Percentiles rank a stretch among this genome's conserved stretches.
phyloP scores from a whole-genome alignment of 2,888 invertebrate species.

The Podotricha telesiphe region DNA sequence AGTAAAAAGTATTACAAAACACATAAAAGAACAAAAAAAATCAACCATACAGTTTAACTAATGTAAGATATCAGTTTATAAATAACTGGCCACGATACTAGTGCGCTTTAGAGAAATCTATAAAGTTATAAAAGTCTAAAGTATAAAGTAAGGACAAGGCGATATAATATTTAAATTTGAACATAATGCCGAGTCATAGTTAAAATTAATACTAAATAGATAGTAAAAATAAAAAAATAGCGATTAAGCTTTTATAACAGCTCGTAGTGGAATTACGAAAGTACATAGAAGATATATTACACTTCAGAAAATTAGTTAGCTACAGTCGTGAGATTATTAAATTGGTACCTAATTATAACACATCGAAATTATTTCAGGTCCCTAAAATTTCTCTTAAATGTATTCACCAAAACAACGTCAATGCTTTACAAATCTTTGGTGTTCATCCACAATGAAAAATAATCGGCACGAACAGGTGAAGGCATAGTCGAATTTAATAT shows the following conservation, averaged over 20 bases:
- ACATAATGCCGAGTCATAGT: slow-evolving; percentile 61
- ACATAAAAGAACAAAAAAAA: slow-evolving; percentile 38
- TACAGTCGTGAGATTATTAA: slow-evolving; percentile 79
- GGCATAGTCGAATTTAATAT: slow-evolving; percentile 65
- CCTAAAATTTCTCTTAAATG: slow-evolving; percentile 82
- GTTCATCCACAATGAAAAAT: slow-evolving; percentile 78
- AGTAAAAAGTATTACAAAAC: slow-evolving; percentile 34
- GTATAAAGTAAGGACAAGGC: slow-evolving; percentile 34
- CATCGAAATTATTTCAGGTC: slow-evolving; percentile 82
- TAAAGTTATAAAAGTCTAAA: slow-evolving; percentile 56
- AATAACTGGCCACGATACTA: slow-evolving; percentile 80
- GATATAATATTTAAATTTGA: slow-evolving; percentile 36
- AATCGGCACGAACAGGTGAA: slow-evolving; percentile 73
- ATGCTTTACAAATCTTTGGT: slow-evolving; percentile 82
- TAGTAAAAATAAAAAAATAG: slow-evolving; percentile 69
- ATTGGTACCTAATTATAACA: slow-evolving; percentile 80
- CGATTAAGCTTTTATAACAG: slow-evolving; percentile 61
- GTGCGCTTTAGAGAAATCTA: slow-evolving; percentile 67
- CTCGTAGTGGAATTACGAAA: slow-evolving; percentile 67
- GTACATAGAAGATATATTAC: slow-evolving; percentile 52
- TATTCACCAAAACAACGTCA: slow-evolving; percentile 78
- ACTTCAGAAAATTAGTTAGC: slow-evolving; percentile 61
- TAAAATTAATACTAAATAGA: slow-evolving; percentile 67
- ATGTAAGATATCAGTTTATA: slow-evolving; percentile 66
- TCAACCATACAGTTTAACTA: slow-evolving; percentile 59